phyloP scores from a whole-genome alignment of 2,888 invertebrate genomes.

The Heliconius erato region DNA sequence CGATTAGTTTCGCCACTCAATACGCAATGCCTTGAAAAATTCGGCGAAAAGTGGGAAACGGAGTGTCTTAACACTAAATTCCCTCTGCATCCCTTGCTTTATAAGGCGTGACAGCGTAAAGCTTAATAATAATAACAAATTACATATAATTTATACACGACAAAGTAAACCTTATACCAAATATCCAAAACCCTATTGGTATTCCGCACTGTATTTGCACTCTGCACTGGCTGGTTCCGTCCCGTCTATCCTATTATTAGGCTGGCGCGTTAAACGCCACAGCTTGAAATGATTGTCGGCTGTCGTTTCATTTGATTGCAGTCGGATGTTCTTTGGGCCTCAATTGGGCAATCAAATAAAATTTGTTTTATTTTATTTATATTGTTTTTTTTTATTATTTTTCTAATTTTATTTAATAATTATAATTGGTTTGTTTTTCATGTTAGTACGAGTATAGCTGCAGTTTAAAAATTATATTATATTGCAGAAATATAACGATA shows the following conservation, averaged over 20 bases:
- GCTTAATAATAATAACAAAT: too few species aligned
- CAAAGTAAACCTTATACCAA: slow-evolving; percentile 9
- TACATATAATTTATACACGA: not conserved
- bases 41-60: too few species aligned
- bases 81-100: too few species aligned
- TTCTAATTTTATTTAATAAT: not conserved
- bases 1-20: too few species aligned
- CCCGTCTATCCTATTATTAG: slow-evolving; percentile 53
- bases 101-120: rapidly evolving
- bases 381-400: not conserved
- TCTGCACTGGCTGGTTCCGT: slow-evolving; percentile 46
- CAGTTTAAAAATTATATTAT: not conserved
- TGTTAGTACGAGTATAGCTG: not conserved
- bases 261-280: slow-evolving; percentile 50
- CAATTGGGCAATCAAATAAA: slow-evolving; percentile 33
- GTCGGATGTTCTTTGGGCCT: slow-evolving; percentile 35
- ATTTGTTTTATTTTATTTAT: not conserved
- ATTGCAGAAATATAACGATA: not conserved
- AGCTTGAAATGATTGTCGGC: slow-evolving; percentile 51
- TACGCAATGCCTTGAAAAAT: too few species aligned
- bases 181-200: slow-evolving; percentile 63
- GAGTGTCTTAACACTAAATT: too few species aligned
- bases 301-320: slow-evolving; percentile 49
- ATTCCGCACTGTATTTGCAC: slow-evolving; percentile 71
- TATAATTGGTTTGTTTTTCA: not conserved